Conservation (phyloP, 1,140 invertebrate genomes). For the Listronotus oregonensis region DNA sequence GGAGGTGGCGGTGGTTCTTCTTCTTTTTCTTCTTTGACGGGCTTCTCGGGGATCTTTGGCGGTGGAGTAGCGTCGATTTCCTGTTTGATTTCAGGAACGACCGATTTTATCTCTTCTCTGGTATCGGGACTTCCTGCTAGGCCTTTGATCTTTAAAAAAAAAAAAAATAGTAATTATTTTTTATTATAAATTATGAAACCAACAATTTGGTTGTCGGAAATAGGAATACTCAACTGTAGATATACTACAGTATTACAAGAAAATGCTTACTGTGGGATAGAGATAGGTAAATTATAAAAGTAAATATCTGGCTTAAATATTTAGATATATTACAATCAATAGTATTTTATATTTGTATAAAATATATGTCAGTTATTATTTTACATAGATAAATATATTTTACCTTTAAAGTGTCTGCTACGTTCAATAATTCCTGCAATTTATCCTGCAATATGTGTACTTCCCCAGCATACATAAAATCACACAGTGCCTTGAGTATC, state of each 20-base stretch:
- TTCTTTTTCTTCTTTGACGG: constrained; percentile 9
- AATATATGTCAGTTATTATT: too few species aligned
- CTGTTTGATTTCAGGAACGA: constrained; percentile 11
- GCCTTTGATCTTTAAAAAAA: constrained; percentile 49
- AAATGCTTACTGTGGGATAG: too few species aligned
- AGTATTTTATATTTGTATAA: too few species aligned
- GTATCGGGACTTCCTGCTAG: constrained; percentile 29
- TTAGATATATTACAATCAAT: too few species aligned
- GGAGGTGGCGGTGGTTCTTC: constrained; percentile 3
- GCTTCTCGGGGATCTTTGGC: not conserved
- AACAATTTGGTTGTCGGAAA: too few species aligned
- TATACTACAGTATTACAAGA: too few species aligned
- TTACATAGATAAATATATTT: not conserved
- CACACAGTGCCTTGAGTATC: constrained; percentile 60
- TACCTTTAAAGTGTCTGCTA: constrained; percentile 58
- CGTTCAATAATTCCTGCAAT: constrained; percentile 54
- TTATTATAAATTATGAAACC: constrained; percentile 6
- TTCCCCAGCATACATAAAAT: constrained; percentile 66
- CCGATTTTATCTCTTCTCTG: constrained; percentile 8
- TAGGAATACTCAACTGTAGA: too few species aligned
- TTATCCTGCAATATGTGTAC: constrained; percentile 58
- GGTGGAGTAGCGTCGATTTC: constrained; percentile 4
- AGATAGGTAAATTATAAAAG: too few species aligned
- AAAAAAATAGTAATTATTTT: constrained; percentile 16
- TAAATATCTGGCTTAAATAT: too few species aligned